Evolutionary conservation across 1,140 invertebrate species (phyloP), one percentile per base, ranked within the genome.

Genomic region (Agrilus planipennis): DNA sequence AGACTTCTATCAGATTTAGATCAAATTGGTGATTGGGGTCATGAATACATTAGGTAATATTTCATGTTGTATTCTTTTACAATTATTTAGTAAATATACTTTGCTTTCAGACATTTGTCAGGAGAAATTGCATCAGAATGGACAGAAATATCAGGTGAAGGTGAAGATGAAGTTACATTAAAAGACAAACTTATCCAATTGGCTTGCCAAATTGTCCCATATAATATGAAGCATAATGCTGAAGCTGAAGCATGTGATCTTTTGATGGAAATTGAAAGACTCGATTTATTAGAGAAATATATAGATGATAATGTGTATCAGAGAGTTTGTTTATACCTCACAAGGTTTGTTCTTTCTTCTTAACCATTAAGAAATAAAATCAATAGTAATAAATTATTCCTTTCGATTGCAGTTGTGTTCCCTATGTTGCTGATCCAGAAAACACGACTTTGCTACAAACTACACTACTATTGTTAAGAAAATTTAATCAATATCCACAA

Each of bases 191-290:
- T 94, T 5, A 68, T 91, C 12, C 68, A 73, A 6, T 58, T 95
- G 17, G 84, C 89, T 15, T 71, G 84, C 47, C 81, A 93, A 61
- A 94, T 99, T 42, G 81, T 99, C 14, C 81, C 89, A 1, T 98
- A 98, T 60, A 91, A 98, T 54, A 97, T 99, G 92, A 77, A 81
- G 42, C 95, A 99, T 57, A 99, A 99, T 68, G 94, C 96, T 9
- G 96, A 99, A 69, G 92, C 95, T 0, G 95, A 99, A 67, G 94
- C 94, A 1, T 99, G 94, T 63, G 96, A 99, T 71, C 69, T 99
- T 14, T 68, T 99, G 0, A 98, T 99, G 85, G 96, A 99, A 70
- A 93, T 98, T 50, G 94, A 99, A 59, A 73, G 76, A 40, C 68
- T 99, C 18, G 87, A 94, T 58, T 63, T 98, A 11, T 67, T 99